Conservation (phyloP, 2,797 vertebrate genomes). For the Monodelphis domestica region DNA sequence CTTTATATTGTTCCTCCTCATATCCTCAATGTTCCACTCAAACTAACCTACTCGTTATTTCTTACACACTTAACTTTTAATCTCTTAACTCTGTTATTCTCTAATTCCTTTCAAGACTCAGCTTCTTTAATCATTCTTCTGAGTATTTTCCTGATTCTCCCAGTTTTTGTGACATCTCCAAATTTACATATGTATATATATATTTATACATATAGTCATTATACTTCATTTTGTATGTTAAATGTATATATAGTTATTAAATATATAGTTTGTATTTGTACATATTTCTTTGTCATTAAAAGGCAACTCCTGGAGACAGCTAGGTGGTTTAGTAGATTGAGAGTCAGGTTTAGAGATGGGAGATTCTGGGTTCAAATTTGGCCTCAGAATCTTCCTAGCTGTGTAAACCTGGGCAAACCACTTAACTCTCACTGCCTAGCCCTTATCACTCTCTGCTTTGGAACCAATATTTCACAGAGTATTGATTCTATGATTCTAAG, state of each 20-base stretch:
- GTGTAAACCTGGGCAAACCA: too few species aligned
- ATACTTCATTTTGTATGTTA: background rate
- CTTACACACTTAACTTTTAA: background rate
- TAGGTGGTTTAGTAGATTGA: too few species aligned
- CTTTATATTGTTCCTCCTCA: background rate
- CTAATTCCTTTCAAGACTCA: background rate
- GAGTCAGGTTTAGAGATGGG: too few species aligned
- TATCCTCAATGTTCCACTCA: background rate
- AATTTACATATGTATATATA: background rate
- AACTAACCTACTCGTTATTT: background rate
- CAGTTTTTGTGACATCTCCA: background rate
- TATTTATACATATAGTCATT: background rate
- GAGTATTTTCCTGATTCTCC: background rate
- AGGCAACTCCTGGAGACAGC: too few species aligned
- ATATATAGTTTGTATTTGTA: too few species aligned
- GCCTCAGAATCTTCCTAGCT: too few species aligned
- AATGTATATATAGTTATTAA: background rate
- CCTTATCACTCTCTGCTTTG: too few species aligned
- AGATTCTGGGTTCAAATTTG: too few species aligned
- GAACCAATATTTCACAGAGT: too few species aligned
- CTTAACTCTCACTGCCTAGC: too few species aligned
- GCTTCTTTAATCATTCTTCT: background rate
- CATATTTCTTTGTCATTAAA: too few species aligned
- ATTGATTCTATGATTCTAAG: too few species aligned
- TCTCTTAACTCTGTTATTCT: background rate